These are phyloP conservation scores for Tenthredo livida DNA, from an alignment of 2,888 invertebrate genomes.

Conservation along the genomic window DNA sequence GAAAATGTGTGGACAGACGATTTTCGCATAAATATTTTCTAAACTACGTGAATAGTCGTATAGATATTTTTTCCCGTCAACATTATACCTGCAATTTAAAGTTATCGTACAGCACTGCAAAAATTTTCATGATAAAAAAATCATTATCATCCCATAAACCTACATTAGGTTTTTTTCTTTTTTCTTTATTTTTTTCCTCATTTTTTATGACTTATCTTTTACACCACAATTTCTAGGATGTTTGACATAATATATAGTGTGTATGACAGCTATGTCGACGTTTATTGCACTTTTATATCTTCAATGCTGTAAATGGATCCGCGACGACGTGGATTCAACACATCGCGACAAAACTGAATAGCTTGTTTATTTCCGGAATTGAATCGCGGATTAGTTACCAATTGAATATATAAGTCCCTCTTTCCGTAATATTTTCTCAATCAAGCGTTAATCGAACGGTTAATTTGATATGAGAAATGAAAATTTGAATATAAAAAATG, in stretches of 20 bases:
- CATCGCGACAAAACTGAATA: not conserved
- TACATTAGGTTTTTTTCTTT: not conserved
- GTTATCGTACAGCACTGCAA: not conserved
- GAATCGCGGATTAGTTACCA: not conserved
- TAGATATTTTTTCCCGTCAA: not conserved
- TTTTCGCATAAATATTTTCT: no score
- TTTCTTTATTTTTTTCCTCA: not conserved
- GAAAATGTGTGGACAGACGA: no score
- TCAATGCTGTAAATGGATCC: conserved; percentile 18
- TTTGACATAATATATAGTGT: not conserved
- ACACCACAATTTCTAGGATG: not conserved
- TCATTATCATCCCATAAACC: not conserved
- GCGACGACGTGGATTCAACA: not conserved
- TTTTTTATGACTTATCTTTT: not conserved
- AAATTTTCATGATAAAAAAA: not conserved
- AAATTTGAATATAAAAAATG: not conserved
- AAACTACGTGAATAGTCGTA: not conserved
- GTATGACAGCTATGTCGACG: conserved; percentile 10
- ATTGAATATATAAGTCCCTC: not conserved
- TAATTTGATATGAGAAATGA: not conserved
- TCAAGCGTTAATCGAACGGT: not conserved
- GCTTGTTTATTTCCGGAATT: not conserved
- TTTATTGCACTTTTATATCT: conserved; percentile 34
- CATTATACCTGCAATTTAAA: not conserved
- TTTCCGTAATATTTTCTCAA: not conserved